phyloP scores from a whole-genome alignment of 2,797 vertebrate genomes.

The Enoplosus armatus region DNA sequence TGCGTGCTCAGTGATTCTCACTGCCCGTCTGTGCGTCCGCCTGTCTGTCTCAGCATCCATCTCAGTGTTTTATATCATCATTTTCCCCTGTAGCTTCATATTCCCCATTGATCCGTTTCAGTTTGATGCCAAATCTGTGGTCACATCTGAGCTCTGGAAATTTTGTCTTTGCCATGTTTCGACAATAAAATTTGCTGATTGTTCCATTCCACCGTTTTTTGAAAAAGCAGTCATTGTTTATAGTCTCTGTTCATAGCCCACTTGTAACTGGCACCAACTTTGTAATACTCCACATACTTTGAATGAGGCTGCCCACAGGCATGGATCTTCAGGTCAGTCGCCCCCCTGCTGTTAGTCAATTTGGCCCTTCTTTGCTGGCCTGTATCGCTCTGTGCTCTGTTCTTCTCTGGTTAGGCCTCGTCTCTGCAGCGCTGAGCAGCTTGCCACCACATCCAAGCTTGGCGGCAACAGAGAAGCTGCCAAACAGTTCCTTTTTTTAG shows the following conservation, averaged over 20 bases:
- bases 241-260: slow-evolving; percentile 40
- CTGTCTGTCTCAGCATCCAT: slow-evolving; percentile 10
- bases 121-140: slow-evolving; percentile 1
- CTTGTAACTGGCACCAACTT: slow-evolving; percentile 27
- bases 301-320: slow-evolving; percentile 44
- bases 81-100: background rate
- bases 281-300: slow-evolving; percentile 41
- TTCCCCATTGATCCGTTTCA: background rate
- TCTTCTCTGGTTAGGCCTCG: slow-evolving; percentile 45
- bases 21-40: slow-evolving; percentile 13
- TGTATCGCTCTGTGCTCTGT: slow-evolving; percentile 33
- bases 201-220: slow-evolving; percentile 20
- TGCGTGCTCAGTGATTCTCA: slow-evolving; percentile 6
- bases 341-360: slow-evolving; percentile 33
- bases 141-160: background rate
- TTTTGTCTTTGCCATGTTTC: slow-evolving; percentile 1
- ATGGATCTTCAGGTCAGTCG: slow-evolving; percentile 42
- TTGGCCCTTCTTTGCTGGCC: slow-evolving; percentile 24
- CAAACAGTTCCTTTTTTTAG: slow-evolving; percentile 87
- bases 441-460: slow-evolving; percentile 84
- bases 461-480: slow-evolving; percentile 78
- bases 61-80: background rate
- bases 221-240: slow-evolving; percentile 48
- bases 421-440: slow-evolving; percentile 57
- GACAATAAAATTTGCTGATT: slow-evolving; percentile 19